These are phyloP conservation scores for Micrasema longulum DNA, from an alignment of 1,140 invertebrate genomes.

Conservation along the genomic window DNA sequence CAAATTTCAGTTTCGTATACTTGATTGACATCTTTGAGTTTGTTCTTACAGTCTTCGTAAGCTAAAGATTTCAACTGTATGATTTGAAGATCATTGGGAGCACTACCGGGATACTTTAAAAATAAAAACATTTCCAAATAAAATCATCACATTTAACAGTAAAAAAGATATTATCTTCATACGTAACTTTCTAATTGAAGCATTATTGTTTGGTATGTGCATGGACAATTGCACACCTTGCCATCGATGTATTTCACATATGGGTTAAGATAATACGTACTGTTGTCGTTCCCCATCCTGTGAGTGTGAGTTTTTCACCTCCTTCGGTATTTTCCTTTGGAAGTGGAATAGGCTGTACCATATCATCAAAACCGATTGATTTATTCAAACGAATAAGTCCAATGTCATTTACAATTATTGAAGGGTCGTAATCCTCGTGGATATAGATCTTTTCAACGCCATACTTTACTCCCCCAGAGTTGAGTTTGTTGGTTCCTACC, in stretches of 20 bases:
- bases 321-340: constrained; percentile 53
- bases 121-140: constrained; percentile 24
- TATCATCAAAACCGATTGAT: constrained; percentile 57
- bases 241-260: no score
- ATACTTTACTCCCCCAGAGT: constrained; percentile 23
- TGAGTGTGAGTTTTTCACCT: constrained; percentile 61
- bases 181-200: no score
- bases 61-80: constrained; percentile 62
- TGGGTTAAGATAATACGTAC: no score
- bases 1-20: constrained; percentile 62
- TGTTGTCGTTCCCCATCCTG: constrained; percentile 70
- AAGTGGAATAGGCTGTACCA: constrained; percentile 61
- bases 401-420: constrained; percentile 34
- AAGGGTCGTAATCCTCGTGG: constrained; percentile 24
- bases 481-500: constrained; percentile 35
- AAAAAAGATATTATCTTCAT: no score
- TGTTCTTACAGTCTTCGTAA: constrained; percentile 58
- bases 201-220: no score
- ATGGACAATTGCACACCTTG: no score
- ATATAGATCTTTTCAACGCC: neutral
- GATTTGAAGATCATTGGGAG: constrained; percentile 62
- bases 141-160: no score
- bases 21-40: constrained; percentile 55
- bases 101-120: constrained; percentile 60
- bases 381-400: constrained; percentile 10